These are phyloP conservation scores for Macrostomum lignano DNA, from an alignment of 1,140 invertebrate genomes.

Conservation along the genomic window DNA sequence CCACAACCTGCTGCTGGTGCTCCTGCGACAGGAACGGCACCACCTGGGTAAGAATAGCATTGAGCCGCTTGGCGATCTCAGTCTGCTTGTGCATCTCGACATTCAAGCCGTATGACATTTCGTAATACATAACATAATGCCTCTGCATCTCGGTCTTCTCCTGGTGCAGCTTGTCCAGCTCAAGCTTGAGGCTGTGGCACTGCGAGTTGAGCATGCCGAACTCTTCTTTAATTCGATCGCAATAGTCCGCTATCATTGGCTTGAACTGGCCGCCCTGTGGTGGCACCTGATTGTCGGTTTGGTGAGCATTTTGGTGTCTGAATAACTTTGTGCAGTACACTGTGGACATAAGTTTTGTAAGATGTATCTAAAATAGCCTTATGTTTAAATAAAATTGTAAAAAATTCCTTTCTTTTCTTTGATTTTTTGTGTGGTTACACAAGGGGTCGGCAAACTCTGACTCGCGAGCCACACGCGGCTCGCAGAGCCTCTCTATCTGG, in stretches of 20 bases:
- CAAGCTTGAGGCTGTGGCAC: slow-evolving; percentile 50
- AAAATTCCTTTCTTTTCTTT: too few relatives aligned
- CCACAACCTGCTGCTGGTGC: slow-evolving; percentile 85
- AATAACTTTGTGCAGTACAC: too few relatives aligned
- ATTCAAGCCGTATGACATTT: slow-evolving; percentile 95
- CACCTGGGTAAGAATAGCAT: slow-evolving; percentile 78
- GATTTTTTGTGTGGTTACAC: too few relatives aligned
- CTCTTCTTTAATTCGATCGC: slow-evolving; percentile 91
- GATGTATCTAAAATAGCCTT: too few relatives aligned
- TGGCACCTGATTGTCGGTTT: too few relatives aligned
- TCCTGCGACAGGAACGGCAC: slow-evolving; percentile 82
- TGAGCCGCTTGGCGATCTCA: slow-evolving; percentile 84
- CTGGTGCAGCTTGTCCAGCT: slow-evolving; percentile 59
- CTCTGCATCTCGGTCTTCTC: slow-evolving; percentile 91
- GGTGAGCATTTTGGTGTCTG: too few relatives aligned
- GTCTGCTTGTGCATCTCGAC: slow-evolving; percentile 99
- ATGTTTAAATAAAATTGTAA: too few relatives aligned
- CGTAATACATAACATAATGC: slow-evolving; percentile 96
- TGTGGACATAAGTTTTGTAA: too few relatives aligned
- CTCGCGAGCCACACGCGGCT: too few relatives aligned
- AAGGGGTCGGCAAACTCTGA: too few relatives aligned
- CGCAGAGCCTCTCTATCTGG: too few relatives aligned
- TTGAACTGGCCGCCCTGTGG: too few relatives aligned
- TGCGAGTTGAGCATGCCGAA: slow-evolving; percentile 91
- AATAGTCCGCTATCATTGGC: slow-evolving; percentile 72